Evolutionary conservation across 1,140 invertebrate species (phyloP), one percentile per base, ranked within the genome.

Genomic region (Chironomus striatipennis): DNA sequence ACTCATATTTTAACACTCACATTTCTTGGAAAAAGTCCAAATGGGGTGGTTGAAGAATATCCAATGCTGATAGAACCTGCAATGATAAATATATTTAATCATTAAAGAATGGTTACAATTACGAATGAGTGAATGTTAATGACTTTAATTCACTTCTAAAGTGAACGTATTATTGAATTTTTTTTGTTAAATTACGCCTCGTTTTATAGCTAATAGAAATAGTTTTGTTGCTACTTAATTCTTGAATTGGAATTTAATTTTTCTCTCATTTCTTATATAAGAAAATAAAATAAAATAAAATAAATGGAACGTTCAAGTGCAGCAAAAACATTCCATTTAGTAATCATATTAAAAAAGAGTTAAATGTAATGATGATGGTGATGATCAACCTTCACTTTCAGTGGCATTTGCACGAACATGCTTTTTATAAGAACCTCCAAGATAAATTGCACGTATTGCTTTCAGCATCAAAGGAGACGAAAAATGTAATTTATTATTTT

Each of bases 1-100:
- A 34, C 24, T 34, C 24, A 34, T 34, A 34, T 57, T 57, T 47
- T 47, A 18, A 21, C 9, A 70, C 65, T 70, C 97, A 98, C 95
- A 98, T 97, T 92, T 98, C 96, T 86, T 98, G 95, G 87, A 98
- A 98, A 88, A 96, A 97, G 86, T 98, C 96, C 84, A 98, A 89
- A 85, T 96, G 94, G 78, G 96, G 95, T 78, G 96, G 96, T 85
- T 98, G 96, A 77, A 98, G 87, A 83, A 98, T 97, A 85, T 98
- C 96, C 84, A 96, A 86, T 77, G 96, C 95, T 79, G 95, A 97
- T 78, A 98, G 87, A 79, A 98, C 94, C 95, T 97, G 89, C 47
- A 87, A 88, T 75, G 79, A 83, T 81, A 82, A 80, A 78, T 43
- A 73, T 34, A 75, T 73, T 18, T 74, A 43, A 15, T 34, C 12